A percentile compares a stretch with the other conserved stretches of the same genome.
phyloP scores from a whole-genome alignment of 2,113 vertebrate genomes.

The Urocynchramus pylzowi region DNA sequence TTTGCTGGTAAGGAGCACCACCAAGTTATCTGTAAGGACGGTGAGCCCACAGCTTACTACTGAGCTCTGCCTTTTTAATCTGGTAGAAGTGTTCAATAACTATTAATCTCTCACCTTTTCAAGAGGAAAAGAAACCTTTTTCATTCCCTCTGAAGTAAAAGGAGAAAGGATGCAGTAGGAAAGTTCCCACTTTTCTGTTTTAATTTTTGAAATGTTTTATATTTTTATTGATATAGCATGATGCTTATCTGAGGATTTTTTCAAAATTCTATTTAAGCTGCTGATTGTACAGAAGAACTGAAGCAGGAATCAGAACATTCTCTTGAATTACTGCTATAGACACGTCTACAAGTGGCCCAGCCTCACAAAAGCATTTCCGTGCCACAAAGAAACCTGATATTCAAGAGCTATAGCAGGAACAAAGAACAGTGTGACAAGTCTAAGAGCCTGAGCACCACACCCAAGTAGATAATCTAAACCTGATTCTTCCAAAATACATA shows the following conservation, averaged over 20 bases:
- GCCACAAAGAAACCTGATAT: not conserved
- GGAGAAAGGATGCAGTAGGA: not conserved
- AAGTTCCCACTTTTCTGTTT: not conserved
- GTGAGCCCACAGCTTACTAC: not conserved
- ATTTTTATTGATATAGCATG: not conserved
- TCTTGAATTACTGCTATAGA: not conserved
- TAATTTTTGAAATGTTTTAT: not conserved
- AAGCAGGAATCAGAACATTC: not conserved
- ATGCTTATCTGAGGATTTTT: not conserved
- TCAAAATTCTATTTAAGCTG: not conserved
- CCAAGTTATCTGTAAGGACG: not conserved
- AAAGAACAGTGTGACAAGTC: conserved; percentile 4
- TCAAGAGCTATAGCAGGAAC: not conserved
- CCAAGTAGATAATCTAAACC: not conserved
- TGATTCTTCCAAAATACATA: not conserved
- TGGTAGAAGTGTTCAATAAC: not conserved
- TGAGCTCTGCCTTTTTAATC: not conserved
- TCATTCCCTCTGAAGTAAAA: not conserved
- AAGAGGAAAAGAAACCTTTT: not conserved
- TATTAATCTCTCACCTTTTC: not conserved
- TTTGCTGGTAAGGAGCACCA: not conserved
- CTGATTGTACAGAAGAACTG: not conserved
- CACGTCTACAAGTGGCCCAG: not conserved
- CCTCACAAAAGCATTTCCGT: not conserved
- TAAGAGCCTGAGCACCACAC: not conserved